Conservation (phyloP, 2,888 invertebrate species). For the Danaus chrysippus region DNA sequence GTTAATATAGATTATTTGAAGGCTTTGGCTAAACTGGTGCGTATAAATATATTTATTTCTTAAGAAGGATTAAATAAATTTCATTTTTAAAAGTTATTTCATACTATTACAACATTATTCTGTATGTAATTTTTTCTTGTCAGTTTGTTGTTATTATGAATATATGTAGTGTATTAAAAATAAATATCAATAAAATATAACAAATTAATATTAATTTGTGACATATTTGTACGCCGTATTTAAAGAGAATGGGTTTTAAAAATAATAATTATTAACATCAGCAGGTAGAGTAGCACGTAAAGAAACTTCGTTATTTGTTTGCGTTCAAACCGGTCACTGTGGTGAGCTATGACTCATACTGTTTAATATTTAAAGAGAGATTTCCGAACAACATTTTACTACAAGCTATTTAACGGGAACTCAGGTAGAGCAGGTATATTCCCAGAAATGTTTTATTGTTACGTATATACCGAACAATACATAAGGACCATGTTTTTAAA, state of each 20-base stretch:
- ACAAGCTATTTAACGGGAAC: slow-evolving; percentile 2
- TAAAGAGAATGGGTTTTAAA: neutral
- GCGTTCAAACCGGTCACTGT: neutral
- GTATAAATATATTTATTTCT: slow-evolving; percentile 9
- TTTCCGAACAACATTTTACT: slow-evolving; percentile 29
- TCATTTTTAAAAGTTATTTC: slow-evolving; percentile 10
- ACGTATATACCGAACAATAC: neutral
- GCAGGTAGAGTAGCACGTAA: neutral
- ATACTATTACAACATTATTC: neutral
- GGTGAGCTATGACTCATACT: slow-evolving; percentile 44
- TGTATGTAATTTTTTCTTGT: too few relatives aligned
- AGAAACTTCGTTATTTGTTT: neutral
- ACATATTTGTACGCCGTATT: too few relatives aligned
- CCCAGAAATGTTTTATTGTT: neutral
- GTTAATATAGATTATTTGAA: neutral
- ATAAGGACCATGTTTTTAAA: slow-evolving; percentile 1
- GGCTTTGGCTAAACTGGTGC: slow-evolving; percentile 1
- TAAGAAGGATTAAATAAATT: neutral
- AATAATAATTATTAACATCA: neutral
- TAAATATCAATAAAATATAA: neutral
- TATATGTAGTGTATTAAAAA: neutral
- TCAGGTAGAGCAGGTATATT: too few relatives aligned
- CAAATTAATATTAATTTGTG: neutral
- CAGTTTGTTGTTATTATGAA: neutral
- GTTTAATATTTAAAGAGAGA: slow-evolving; percentile 48